Evolutionary conservation across 2,888 invertebrate genomes (phyloP), one percentile per base, ranked within the genome.

Genomic region (Dusona sp.): DNA sequence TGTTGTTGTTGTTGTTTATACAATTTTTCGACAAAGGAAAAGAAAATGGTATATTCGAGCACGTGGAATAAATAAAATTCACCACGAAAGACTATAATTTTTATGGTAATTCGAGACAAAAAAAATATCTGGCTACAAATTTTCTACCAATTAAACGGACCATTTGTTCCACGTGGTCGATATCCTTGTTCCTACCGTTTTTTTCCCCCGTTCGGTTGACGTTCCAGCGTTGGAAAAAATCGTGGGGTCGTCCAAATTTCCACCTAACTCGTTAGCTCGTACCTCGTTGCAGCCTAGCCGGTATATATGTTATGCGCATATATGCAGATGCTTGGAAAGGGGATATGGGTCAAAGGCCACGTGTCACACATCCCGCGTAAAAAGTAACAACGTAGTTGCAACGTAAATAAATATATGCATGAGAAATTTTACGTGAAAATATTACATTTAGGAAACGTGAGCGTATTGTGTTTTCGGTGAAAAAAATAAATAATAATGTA

Each of bases 321-420:
- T 77, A 22, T 25, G 57, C 68, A 54, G 38, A 81, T 54, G 65
- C 25, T 78, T 67, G 51, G 48, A 48, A 54, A 51, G 29, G 77
- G 84, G 74, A 84, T 89, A 88, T 87, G 84, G 88, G 79, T 84
- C 87, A 87, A 67, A 83, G 88, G 84, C 87, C 85, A 87, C 86
- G 83, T 88, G 87, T 88, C 81, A 74, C 86, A 68, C 87, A 79
- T 72, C 68, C 77, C 68, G 48, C 75, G 80, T 81, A 42, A 72
- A 87, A 64, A 68, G 68, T 88, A 88, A 85, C 89, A 68, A 73
- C 84, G 36, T 74, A 25, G 83, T 68, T 75, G n/a, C 57, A 16
- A 38, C 57, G 25, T 51, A 22, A 48, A 48, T 33, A 16, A 67
- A 77, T 70, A 33, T 70, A 33, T 61, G 29, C 6, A 61, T 29